phyloP scores from a whole-genome alignment of 2,113 vertebrate species.

The Tyrannus savana region DNA sequence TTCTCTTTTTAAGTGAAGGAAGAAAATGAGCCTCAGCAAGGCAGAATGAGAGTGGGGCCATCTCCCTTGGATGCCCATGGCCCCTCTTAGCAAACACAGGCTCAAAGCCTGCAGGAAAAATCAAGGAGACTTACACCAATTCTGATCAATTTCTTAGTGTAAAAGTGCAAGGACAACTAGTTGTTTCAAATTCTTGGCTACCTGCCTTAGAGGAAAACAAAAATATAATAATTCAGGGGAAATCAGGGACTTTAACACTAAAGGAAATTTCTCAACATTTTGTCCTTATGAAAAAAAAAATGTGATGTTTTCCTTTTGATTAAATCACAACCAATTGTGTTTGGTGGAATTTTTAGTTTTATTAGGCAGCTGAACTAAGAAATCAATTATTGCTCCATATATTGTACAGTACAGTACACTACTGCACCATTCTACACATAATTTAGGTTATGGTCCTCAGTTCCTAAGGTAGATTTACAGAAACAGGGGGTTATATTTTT shows the following conservation, averaged over 20 bases:
- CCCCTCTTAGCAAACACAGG: background rate
- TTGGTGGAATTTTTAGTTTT: background rate
- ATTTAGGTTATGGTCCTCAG: background rate
- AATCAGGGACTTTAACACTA: background rate
- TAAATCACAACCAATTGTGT: background rate
- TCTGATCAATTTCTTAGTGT: background rate
- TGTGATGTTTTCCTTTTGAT: background rate
- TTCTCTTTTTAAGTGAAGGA: background rate
- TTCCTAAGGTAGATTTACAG: background rate
- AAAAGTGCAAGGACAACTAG: background rate
- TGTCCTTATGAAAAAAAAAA: background rate
- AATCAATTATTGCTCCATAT: background rate
- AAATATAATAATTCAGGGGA: background rate
- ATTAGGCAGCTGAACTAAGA: background rate
- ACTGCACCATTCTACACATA: background rate
- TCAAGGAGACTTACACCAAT: background rate
- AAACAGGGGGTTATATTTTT: background rate
- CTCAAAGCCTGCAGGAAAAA: background rate
- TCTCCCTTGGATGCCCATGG: background rate
- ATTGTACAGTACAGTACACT: background rate
- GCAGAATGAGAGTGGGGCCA: background rate
- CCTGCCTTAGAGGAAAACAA: background rate
- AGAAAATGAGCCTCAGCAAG: background rate
- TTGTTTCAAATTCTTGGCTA: background rate
- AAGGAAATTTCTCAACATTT: background rate